A percentile compares a stretch with the other conserved stretches of the same genome.
These are phyloP conservation scores for Caenorhabditis tropicalis DNA, from an alignment of 1,140 invertebrate genomes.

Conservation along the genomic window DNA sequence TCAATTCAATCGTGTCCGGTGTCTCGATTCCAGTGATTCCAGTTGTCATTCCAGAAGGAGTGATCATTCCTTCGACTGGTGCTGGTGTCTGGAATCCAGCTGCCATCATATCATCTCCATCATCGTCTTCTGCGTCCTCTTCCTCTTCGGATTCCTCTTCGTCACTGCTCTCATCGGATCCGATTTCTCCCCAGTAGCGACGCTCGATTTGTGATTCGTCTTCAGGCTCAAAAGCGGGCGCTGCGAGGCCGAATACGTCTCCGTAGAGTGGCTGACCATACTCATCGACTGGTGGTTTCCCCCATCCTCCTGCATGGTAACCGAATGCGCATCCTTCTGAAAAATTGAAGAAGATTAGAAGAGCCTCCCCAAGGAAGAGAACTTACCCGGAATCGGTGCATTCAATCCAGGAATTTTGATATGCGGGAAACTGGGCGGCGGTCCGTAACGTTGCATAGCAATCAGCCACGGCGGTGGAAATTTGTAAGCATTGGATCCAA, in stretches of 20 bases:
- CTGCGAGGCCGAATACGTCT: constrained; percentile 87
- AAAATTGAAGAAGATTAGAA: constrained; percentile 76
- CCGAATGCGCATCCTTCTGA: constrained; percentile 96
- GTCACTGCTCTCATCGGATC: constrained; percentile 83
- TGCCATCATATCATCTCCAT: constrained; percentile 66
- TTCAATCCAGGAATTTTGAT: constrained; percentile 85
- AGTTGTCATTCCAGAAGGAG: constrained; percentile 91
- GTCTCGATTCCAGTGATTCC: constrained; percentile 92
- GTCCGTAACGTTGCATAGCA: constrained; percentile 98
- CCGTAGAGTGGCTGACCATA: constrained; percentile 95
- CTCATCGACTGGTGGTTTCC: constrained; percentile 99
- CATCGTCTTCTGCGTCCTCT: constrained; percentile 75
- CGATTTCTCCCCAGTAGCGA: constrained; percentile 94
- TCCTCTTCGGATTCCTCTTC: constrained; percentile 80
- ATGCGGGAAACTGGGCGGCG: constrained; percentile 98
- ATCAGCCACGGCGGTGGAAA: constrained; percentile 97
- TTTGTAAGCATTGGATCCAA: constrained; percentile 79
- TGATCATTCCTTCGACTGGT: constrained; percentile 77
- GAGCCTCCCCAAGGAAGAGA: background rate
- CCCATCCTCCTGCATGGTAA: constrained; percentile 98
- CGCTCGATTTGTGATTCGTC: constrained; percentile 88
- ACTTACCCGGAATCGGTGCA: constrained; percentile 79
- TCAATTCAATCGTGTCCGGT: constrained; percentile 94
- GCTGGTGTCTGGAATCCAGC: constrained; percentile 60
- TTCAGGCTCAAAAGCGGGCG: constrained; percentile 65